A percentile compares a stretch with the other conserved stretches of the same genome.
phyloP scores from a whole-genome alignment of 2,113 vertebrate species.

The Misgurnus mizolepis region DNA sequence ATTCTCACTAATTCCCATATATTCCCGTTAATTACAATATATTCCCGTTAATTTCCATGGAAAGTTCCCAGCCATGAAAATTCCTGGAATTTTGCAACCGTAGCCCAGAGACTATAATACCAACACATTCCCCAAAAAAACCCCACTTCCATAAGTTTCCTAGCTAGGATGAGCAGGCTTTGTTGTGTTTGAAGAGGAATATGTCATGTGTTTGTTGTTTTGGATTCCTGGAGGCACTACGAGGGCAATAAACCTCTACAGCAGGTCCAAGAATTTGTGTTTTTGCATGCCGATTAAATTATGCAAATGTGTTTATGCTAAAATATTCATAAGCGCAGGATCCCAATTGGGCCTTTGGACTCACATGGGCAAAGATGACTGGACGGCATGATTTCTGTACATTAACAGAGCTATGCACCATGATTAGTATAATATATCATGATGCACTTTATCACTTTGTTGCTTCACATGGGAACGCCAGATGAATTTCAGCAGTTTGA shows the following conservation, averaged over 20 bases:
- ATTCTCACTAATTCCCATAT: no score
- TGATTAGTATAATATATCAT: neutral
- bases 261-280: conserved; percentile 9
- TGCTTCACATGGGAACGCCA: conserved; percentile 6
- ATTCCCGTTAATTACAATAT: no score
- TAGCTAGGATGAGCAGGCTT: neutral
- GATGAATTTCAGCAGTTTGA: conserved; percentile 1
- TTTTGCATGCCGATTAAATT: neutral
- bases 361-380: neutral
- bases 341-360: neutral
- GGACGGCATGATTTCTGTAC: neutral
- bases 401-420: neutral
- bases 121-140: neutral
- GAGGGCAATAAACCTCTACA: conserved; percentile 4
- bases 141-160: no score
- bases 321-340: neutral
- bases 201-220: conserved; percentile 9
- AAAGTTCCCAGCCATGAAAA: no score
- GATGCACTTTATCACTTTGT: conserved; percentile 1
- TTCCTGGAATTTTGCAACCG: no score
- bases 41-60: no score
- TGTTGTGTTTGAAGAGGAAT: conserved; percentile 14
- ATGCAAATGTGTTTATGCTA: neutral
- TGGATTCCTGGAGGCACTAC: neutral
- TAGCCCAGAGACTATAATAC: neutral